phyloP scores from a whole-genome alignment of 2,888 invertebrate genomes.

The Odontomyia ornata region DNA sequence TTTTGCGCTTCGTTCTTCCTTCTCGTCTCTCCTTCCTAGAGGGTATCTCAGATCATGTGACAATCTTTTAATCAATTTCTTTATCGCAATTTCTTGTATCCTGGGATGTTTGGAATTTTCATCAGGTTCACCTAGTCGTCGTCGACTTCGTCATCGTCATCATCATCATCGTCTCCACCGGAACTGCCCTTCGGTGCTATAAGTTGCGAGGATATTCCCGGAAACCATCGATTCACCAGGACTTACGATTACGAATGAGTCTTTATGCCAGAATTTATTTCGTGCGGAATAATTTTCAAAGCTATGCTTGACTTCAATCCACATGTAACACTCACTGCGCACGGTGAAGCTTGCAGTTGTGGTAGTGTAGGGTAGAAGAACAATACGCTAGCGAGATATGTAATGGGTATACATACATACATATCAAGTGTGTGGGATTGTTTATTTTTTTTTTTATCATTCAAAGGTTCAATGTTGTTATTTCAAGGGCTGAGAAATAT shows the following conservation, averaged over 20 bases:
- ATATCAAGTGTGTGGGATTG: no score
- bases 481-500: no score
- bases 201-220: background rate
- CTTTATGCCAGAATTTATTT: conserved; percentile 35
- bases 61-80: conserved; percentile 46
- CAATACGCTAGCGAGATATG: no score
- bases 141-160: background rate
- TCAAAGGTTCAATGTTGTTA: no score
- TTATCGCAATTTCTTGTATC: conserved; percentile 41
- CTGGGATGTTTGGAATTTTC: conserved; percentile 38
- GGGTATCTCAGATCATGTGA: conserved; percentile 41
- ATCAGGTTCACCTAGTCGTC: conserved; percentile 34
- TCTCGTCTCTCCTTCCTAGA: background rate
- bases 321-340: background rate
- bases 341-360: no score
- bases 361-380: no score
- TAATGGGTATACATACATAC: no score
- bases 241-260: background rate
- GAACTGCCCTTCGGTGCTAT: background rate
- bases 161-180: background rate
- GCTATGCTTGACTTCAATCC: conserved; percentile 40
- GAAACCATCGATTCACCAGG: background rate
- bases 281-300: conserved; percentile 45
- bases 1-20: no score
- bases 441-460: no score